Evolutionary conservation across 2,797 vertebrate species (phyloP).

Genomic region (Pitangus sulphuratus): DNA sequence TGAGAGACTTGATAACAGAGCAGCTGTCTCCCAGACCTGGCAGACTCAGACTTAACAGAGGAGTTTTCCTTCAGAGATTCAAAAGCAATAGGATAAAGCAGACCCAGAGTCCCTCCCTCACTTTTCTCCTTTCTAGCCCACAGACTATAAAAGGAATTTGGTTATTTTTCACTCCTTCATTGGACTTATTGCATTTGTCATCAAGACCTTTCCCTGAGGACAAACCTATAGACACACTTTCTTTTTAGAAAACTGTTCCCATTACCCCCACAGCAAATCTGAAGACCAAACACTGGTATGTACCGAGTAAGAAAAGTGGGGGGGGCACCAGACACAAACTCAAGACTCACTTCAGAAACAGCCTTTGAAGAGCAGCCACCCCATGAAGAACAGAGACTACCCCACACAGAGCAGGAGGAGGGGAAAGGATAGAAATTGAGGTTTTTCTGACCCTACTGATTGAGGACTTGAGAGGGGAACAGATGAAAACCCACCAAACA

Average conservation of each 20-base stretch:
- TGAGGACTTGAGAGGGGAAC: neutral
- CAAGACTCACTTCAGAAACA: neutral
- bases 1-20: neutral
- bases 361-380: neutral
- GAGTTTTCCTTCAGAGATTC: neutral
- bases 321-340: neutral
- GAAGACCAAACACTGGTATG: neutral
- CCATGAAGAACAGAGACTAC: rapidly evolving
- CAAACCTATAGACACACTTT: neutral
- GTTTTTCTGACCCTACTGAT: neutral
- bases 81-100: neutral
- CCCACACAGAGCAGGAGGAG: neutral
- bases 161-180: neutral
- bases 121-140: neutral
- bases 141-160: neutral
- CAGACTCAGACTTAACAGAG: neutral
- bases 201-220: neutral
- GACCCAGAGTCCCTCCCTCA: neutral
- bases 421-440: neutral
- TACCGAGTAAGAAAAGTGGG: neutral
- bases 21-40: neutral
- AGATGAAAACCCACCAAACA: neutral
- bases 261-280: neutral
- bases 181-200: neutral
- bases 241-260: neutral